These are phyloP conservation scores for Falcaria lacertinaria DNA, from an alignment of 2,888 invertebrate species.

Conservation along the genomic window DNA sequence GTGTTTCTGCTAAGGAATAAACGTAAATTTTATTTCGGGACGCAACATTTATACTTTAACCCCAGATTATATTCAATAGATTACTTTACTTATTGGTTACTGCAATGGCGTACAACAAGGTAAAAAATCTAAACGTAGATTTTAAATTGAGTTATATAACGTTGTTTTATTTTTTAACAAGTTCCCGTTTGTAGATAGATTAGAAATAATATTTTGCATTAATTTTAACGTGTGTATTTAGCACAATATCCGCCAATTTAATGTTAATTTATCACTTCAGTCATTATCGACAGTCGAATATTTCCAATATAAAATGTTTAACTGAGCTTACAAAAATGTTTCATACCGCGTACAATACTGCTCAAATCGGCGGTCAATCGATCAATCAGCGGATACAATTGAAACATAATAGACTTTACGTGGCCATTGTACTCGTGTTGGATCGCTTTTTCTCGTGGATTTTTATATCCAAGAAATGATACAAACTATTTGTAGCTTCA, in stretches of 20 bases:
- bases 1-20: too few species aligned
- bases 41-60: too few species aligned
- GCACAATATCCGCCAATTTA: not conserved
- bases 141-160: too few species aligned
- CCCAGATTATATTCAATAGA: too few species aligned
- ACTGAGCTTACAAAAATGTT: constrained; percentile 16
- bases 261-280: not conserved
- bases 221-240: not conserved
- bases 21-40: too few species aligned
- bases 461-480: not conserved
- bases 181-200: too few species aligned
- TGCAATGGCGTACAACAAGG: too few species aligned
- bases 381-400: constrained; percentile 19
- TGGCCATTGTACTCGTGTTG: constrained; percentile 10
- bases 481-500: not conserved
- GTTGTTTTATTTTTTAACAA: too few species aligned
- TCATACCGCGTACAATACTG: constrained; percentile 17
- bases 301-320: constrained; percentile 14
- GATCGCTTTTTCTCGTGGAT: not conserved
- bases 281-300: constrained; percentile 3
- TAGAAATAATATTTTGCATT: too few species aligned
- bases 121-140: too few species aligned
- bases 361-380: constrained; percentile 20
- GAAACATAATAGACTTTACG: constrained; percentile 20
- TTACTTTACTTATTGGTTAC: too few species aligned